These are phyloP conservation scores for Troides oblongomaculatus DNA, from an alignment of 2,888 invertebrate genomes.

Conservation along the genomic window DNA sequence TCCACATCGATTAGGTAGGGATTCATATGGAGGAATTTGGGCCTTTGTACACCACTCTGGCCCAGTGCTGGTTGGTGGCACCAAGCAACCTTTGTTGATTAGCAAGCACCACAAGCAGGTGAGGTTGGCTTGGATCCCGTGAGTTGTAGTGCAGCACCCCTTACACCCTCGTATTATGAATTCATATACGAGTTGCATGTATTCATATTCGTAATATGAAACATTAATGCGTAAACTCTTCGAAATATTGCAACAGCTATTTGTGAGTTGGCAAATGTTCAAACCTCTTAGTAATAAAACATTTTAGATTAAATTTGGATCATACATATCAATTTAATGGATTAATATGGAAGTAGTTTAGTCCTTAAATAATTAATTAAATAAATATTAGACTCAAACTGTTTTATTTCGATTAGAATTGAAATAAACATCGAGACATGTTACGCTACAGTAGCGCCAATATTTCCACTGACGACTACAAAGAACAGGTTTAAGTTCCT, in stretches of 20 bases:
- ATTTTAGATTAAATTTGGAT: not conserved
- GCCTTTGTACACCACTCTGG: too few relatives aligned
- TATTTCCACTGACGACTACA: not conserved
- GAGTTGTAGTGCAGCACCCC: too few relatives aligned
- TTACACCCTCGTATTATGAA: not conserved
- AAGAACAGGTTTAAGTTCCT: not conserved
- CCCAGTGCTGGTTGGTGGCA: too few relatives aligned
- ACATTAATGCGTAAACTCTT: not conserved
- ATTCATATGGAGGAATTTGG: too few relatives aligned
- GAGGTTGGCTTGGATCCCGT: too few relatives aligned
- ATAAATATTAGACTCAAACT: too few relatives aligned
- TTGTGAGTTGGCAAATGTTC: constrained; percentile 9
- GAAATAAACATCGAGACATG: not conserved
- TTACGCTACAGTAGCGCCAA: constrained; percentile 12
- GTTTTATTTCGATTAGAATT: too few relatives aligned
- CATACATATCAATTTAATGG: too few relatives aligned
- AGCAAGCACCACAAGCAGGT: too few relatives aligned
- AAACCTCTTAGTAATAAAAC: not conserved
- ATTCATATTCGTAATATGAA: not conserved
- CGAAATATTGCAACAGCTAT: not conserved
- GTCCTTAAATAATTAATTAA: not conserved
- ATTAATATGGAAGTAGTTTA: not conserved
- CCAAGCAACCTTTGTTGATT: too few relatives aligned
- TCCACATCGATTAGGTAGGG: too few relatives aligned
- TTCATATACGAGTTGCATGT: not conserved